These are phyloP conservation scores for Battus philenor DNA, from an alignment of 1,140 invertebrate genomes.

Conservation along the genomic window DNA sequence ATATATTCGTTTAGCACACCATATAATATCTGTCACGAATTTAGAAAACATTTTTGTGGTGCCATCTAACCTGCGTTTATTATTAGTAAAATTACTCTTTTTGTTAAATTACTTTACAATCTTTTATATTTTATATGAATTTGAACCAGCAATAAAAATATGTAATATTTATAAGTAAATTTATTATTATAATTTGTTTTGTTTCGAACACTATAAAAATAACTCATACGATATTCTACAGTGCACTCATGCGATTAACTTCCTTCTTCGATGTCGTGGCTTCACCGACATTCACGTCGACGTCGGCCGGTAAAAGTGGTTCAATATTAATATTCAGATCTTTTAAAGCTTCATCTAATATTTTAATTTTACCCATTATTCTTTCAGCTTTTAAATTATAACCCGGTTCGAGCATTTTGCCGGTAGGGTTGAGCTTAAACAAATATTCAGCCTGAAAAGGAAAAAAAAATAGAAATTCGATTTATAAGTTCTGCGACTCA, in stretches of 20 bases:
- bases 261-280: constrained; percentile 26
- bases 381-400: constrained; percentile 68
- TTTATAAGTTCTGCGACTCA: too few species aligned
- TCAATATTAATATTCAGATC: constrained; percentile 62
- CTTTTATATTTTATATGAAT: neutral
- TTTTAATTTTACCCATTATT: constrained; percentile 62
- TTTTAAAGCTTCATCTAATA: constrained; percentile 55
- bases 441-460: constrained; percentile 74
- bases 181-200: too few species aligned
- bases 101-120: neutral
- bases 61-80: neutral
- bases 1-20: too few species aligned
- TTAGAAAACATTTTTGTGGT: too few species aligned
- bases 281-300: constrained; percentile 30
- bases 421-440: constrained; percentile 76
- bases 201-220: neutral
- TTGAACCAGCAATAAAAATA: constrained; percentile 14
- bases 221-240: constrained; percentile 19
- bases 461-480: too few species aligned
- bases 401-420: constrained; percentile 76
- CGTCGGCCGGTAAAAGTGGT: constrained; percentile 41
- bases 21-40: too few species aligned
- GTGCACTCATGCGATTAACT: constrained; percentile 40
- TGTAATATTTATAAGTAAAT: too few species aligned
- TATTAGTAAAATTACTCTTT: neutral